Conservation (phyloP, 2,888 invertebrate species). For the Aphidoletes aphidimyza region DNA sequence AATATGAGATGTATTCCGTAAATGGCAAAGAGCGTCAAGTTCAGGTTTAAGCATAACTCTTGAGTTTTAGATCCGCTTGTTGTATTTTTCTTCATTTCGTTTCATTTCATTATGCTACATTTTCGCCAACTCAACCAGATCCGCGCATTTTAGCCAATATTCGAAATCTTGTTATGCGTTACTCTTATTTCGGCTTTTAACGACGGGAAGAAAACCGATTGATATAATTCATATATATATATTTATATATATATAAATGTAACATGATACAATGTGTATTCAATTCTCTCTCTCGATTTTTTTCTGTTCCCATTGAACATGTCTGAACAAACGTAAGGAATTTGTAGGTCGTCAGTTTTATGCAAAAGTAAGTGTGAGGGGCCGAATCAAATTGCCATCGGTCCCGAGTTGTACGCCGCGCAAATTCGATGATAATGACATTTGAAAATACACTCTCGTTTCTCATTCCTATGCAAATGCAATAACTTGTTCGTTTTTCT, state of each 20-base stretch:
- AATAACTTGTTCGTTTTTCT: constrained; percentile 53
- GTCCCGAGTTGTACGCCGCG: not conserved
- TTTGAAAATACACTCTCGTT: too few relatives aligned
- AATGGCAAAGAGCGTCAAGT: constrained; percentile 54
- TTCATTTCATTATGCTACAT: not conserved
- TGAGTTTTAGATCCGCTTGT: not conserved
- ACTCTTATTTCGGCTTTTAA: not conserved
- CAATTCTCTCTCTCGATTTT: not conserved
- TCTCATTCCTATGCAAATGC: not conserved
- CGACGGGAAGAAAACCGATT: not conserved
- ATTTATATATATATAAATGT: not conserved
- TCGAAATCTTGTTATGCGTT: constrained; percentile 28
- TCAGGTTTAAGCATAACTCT: constrained; percentile 29
- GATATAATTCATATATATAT: not conserved
- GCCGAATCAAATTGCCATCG: not conserved
- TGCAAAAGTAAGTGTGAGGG: constrained; percentile 75
- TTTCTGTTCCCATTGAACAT: constrained; percentile 60
- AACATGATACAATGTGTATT: not conserved
- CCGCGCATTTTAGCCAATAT: not conserved
- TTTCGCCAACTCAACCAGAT: not conserved
- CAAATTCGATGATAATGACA: too few relatives aligned
- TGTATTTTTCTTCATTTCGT: not conserved
- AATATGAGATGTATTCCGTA: not conserved
- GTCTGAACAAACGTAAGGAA: constrained; percentile 69
- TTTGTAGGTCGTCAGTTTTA: constrained; percentile 78